A percentile compares a stretch with the other conserved stretches of the same genome.
Evolutionary conservation across 1,140 invertebrate genomes (phyloP).

Genomic region (Periplaneta americana): DNA sequence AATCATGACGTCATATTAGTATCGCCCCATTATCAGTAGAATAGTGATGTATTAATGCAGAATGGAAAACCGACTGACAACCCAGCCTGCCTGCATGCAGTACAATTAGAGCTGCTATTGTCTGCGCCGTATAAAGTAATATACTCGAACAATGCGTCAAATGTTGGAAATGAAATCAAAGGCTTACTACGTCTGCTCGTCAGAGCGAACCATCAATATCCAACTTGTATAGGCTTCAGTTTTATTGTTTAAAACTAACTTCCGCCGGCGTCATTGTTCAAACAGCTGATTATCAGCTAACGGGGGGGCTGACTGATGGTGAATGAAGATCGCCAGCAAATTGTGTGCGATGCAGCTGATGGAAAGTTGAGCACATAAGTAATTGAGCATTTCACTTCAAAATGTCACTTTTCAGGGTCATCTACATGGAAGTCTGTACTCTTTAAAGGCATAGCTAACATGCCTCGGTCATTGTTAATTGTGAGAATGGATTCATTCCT

Average conservation of each 20-base stretch:
- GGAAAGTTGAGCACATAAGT: too few relatives aligned
- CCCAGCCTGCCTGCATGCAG: background rate
- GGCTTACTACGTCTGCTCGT: background rate
- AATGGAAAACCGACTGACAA: background rate
- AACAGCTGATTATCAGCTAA: background rate
- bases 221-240: background rate
- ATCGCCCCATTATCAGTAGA: background rate
- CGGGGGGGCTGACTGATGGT: background rate
- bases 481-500: too few relatives aligned
- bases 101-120: background rate
- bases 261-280: background rate
- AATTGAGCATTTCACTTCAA: too few relatives aligned
- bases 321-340: background rate
- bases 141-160: background rate
- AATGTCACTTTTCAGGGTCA: too few relatives aligned
- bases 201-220: background rate
- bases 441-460: too few relatives aligned
- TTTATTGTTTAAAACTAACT: background rate
- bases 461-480: too few relatives aligned
- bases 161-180: background rate
- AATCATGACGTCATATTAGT: background rate
- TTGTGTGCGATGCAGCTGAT: too few relatives aligned
- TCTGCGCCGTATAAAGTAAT: background rate
- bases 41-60: background rate
- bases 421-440: too few relatives aligned